Base-by-base conservation (phyloP, 2,113 vertebrate genomes). In the Aptenodytes forsteri region DNA sequence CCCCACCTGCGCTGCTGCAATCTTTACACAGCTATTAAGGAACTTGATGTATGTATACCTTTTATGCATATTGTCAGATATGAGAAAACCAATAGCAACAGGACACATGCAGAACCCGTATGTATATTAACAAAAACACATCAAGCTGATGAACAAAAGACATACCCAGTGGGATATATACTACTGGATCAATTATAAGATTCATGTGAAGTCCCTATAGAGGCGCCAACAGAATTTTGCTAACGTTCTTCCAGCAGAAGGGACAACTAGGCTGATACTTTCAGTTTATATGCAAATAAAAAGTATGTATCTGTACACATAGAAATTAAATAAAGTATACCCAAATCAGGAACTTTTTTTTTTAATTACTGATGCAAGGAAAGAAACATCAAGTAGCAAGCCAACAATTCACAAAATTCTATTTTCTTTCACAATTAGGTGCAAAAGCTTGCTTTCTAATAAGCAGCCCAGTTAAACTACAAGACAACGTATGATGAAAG, bases 51-150 rank as follows among this genome's bases (percentile, higher is more conserved):
- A n/a, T 12, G 20, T 20, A 11, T 16, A 55, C 2, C 20, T 47
- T 55, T 54, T 20, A 25, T 9, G 56, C 9, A 11, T 11, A 59
- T 38, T 0, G 0, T 14, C 54, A 83, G 54, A 42, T 6, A 40
- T 1, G 4, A 83, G 32, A 72, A 83, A 87, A 50, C 6, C 15
- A 77, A 22, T 4, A 67, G 71, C 55, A 64, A 55, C 25, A 52
- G 38, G 23, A 91, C 2, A 2, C 23, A 42, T 0, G 8, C 9
- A 55, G n/a, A 85, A 62, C n/a, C 12, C 2, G 0, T 9, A 27
- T 15, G 50, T 22, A 4, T 25, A 7, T 19, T 58, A 66, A 36
- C 17, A 93, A 69, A 13, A 2, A 0, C 3, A 0, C 23, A 56
- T 27, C 18, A 49, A 49, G 13, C 38, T 82, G 59, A 58, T 58